A percentile compares a stretch with the other conserved stretches of the same genome.
These are phyloP conservation scores for Strigops habroptila DNA, from an alignment of 2,113 vertebrate species.

Conservation along the genomic window DNA sequence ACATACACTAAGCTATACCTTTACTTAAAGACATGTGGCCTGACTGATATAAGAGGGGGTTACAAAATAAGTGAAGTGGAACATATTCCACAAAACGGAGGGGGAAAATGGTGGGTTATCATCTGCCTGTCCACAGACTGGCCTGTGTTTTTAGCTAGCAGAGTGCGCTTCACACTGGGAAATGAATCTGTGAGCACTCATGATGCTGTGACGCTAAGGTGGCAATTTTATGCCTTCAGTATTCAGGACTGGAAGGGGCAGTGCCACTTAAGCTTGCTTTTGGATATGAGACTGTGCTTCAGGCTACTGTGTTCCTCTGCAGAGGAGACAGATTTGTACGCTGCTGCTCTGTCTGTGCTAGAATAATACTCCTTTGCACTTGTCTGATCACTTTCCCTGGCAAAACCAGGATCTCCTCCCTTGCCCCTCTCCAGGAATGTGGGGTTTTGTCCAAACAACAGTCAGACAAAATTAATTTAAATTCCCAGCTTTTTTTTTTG, in stretches of 20 bases:
- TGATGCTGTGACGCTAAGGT: not conserved
- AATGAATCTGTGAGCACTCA: not conserved
- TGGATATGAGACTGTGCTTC: not conserved
- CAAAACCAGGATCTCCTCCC: not conserved
- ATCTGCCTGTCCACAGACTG: accelerated
- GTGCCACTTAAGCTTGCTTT: not conserved
- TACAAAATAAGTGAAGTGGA: not conserved
- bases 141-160: not conserved
- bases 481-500: not conserved
- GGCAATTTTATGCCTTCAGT: not conserved
- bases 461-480: not conserved
- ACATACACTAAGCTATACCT: not conserved
- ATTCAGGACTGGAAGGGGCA: not conserved
- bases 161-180: not conserved
- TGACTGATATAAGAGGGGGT: not conserved
- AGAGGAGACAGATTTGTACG: not conserved
- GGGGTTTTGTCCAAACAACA: not conserved
- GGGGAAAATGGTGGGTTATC: not conserved
- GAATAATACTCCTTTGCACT: not conserved
- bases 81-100: not conserved
- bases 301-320: not conserved
- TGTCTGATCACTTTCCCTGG: not conserved
- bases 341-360: not conserved
- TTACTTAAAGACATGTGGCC: conserved; percentile 4
- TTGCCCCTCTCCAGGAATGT: accelerated